phyloP scores from a whole-genome alignment of 2,888 invertebrate species.

The Tetanocera ferruginea region DNA sequence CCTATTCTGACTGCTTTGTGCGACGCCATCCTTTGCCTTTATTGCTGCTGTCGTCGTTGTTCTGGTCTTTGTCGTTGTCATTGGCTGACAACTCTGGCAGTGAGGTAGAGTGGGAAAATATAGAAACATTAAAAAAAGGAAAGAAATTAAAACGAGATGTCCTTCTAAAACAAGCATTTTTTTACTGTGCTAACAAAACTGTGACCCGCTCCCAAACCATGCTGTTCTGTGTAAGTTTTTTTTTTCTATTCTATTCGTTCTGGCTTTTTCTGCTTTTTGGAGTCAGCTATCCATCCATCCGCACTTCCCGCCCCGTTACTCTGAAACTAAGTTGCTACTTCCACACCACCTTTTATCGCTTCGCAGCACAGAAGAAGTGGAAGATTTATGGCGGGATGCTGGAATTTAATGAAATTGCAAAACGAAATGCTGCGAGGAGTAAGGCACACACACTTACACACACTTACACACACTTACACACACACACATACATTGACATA shows the following conservation, averaged over 20 bases:
- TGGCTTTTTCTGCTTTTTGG: neutral
- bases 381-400: conserved; percentile 69
- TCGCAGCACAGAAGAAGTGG: conserved; percentile 59
- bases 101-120: neutral
- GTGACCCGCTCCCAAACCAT: neutral
- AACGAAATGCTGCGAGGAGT: conserved; percentile 64
- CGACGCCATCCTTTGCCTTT: neutral
- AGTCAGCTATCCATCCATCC: too few relatives aligned
- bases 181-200: too few relatives aligned
- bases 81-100: neutral
- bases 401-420: conserved; percentile 70
- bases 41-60: neutral
- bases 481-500: conserved; percentile 38
- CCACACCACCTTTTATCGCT: neutral
- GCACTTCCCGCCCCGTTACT: neutral
- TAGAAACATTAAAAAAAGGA: neutral
- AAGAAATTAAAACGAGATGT: conserved; percentile 23
- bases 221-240: neutral
- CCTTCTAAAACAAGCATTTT: conserved; percentile 7
- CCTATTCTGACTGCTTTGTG: neutral
- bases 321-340: neutral
- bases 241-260: neutral
- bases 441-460: conserved; percentile 41
- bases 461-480: conserved; percentile 39
- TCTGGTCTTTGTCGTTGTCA: neutral